A percentile compares a stretch with the other conserved stretches of the same genome.
Evolutionary conservation across 2,888 invertebrate species (phyloP).

Genomic region (Rambutsinella grinnellia): DNA sequence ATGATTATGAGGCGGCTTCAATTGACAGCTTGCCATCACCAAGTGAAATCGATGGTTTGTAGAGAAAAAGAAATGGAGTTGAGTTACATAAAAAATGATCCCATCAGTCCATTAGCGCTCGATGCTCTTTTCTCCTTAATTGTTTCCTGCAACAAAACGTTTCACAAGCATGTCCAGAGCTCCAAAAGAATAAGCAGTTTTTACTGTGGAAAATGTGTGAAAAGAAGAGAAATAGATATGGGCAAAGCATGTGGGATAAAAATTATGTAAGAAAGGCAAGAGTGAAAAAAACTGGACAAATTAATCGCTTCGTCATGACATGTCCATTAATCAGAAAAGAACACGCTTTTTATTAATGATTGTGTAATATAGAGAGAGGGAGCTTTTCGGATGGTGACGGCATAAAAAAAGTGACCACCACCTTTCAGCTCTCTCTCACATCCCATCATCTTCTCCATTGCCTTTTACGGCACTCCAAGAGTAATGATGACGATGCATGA

Average conservation of each 20-base stretch:
- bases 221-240: not conserved
- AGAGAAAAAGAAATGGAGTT: not conserved
- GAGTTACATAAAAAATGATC: not conserved
- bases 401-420: not conserved
- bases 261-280: conserved; percentile 2
- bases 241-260: not conserved
- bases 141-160: not conserved
- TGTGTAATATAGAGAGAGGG: conserved; percentile 22
- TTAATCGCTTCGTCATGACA: conserved; percentile 52
- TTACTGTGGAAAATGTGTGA: not conserved
- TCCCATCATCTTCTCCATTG: not conserved
- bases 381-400: not conserved
- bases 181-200: not conserved
- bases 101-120: not conserved
- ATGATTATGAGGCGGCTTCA: not conserved
- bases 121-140: not conserved
- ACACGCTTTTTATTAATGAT: conserved; percentile 35
- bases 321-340: conserved; percentile 49
- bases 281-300: conserved; percentile 33
- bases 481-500: not conserved
- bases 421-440: not conserved
- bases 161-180: not conserved
- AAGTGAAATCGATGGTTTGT: too few relatives aligned
- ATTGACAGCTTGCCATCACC: not conserved
- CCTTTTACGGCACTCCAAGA: not conserved